Percentiles rank a stretch among this genome's conserved stretches.
Evolutionary conservation across 1,140 invertebrate species (phyloP).

Genomic region (Lucilia cuprina): DNA sequence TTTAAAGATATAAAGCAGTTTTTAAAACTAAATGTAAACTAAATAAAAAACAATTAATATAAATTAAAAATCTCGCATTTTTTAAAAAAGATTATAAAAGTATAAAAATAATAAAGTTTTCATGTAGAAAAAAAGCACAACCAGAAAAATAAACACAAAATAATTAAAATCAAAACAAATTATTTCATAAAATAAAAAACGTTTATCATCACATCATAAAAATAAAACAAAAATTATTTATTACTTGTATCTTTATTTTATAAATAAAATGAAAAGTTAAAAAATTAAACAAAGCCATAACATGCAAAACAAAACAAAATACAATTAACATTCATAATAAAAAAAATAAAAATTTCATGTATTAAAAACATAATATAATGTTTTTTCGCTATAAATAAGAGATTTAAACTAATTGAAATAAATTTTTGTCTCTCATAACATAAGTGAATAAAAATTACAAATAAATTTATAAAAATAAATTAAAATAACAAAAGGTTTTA

Average conservation of each 20-base stretch:
- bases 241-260: background rate
- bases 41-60: background rate
- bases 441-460: background rate
- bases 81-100: background rate
- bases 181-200: background rate
- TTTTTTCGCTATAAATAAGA: background rate
- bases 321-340: background rate
- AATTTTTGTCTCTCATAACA: background rate
- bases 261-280: background rate
- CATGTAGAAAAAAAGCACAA: slow-evolving; percentile 7
- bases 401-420: background rate
- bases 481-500: background rate
- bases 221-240: background rate
- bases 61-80: slow-evolving; percentile 19
- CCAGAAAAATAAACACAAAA: slow-evolving; percentile 3
- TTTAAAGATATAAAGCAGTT: background rate
- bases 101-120: background rate
- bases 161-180: background rate
- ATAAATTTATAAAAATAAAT: background rate
- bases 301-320: background rate
- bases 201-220: background rate
- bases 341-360: background rate
- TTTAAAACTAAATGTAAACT: slow-evolving; percentile 36
- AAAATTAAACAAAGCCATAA: background rate
- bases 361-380: background rate